Evolutionary conservation across 2,113 vertebrate genomes (phyloP), one percentile per base, ranked within the genome.

Genomic region (Amphiprion percula): DNA sequence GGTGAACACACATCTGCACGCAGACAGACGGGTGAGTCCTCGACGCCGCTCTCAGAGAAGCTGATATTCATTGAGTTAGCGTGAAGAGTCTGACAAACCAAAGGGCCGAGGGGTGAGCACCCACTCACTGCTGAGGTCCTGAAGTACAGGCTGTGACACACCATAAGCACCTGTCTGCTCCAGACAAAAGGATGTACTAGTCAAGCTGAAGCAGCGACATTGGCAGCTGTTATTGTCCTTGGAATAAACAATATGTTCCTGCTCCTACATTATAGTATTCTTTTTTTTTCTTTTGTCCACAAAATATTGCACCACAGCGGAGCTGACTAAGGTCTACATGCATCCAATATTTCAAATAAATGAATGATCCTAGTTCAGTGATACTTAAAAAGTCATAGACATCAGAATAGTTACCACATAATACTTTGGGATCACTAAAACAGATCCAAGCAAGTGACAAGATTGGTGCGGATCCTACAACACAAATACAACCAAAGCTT

Each of bases 51-150:
- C 76, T 78, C 68, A 61, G 59, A 78, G 71, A 80, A 73, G 44
- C 72, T 76, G 84, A 88, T 86, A 84, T 82, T 84, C 85, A 88
- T 82, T 83, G 75, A 72, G 76, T 85, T 88, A 79, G 68, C 56
- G 76, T 77, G 54, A 67, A 62, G 86, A 80, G 76, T 64, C 68
- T 70, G 88, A 80, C 68, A 87, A 82, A 74, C 53, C 82, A 77
- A 67, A 76, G 66, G 41, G 73, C 63, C 16, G 56, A 74, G 74
- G 53, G 56, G 59, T 63, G 80, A 77, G 61, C 59, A 55, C 24
- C 64, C 67, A 41, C 68, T 85, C 69, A 63, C 30, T 44, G 62
- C 58, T 62, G 74, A 77, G 68, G 47, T 83, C 69, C 62, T n/a
- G 11, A 47, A 52, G 60, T 4, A 46, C 62, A 68, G n/a, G 16